These are phyloP conservation scores for Otolemur garnettii DNA, from an alignment of 2,113 vertebrate genomes.

Conservation along the genomic window DNA sequence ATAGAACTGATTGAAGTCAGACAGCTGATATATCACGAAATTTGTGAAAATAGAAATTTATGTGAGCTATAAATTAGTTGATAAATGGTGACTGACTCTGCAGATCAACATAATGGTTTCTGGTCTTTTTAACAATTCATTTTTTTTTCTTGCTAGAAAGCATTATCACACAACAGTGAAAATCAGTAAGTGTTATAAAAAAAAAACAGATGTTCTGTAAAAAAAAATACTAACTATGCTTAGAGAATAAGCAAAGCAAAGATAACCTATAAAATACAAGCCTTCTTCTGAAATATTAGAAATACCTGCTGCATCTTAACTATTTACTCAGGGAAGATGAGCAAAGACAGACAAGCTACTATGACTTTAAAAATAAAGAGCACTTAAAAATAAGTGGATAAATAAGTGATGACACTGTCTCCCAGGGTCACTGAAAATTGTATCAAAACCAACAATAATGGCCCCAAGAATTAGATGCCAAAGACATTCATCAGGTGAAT, in stretches of 20 bases:
- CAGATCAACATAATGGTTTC: neutral
- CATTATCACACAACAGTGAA: conserved; percentile 55
- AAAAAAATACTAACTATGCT: conserved; percentile 46
- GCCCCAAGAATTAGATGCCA: neutral
- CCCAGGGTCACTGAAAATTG: conserved; percentile 20
- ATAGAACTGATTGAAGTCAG: neutral
- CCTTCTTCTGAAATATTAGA: conserved; percentile 23
- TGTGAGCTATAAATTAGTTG: conserved; percentile 21
- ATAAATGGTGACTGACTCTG: neutral
- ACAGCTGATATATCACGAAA: neutral
- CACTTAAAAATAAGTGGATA: conserved; percentile 16
- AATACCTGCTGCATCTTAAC: conserved; percentile 1
- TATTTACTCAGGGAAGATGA: conserved; percentile 52
- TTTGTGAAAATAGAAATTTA: conserved; percentile 58
- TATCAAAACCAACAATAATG: neutral
- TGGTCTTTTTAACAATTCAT: conserved; percentile 33
- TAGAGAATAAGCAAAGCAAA: conserved; percentile 52
- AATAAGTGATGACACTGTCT: neutral
- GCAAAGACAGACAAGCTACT: neutral
- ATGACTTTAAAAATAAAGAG: conserved; percentile 39
- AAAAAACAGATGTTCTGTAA: conserved; percentile 10
- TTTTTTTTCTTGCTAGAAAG: conserved; percentile 45
- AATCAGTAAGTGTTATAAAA: conserved; percentile 45
- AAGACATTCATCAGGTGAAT: neutral
- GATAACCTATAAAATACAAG: neutral